phyloP scores from a whole-genome alignment of 1,140 invertebrate genomes.

The Drosophila subpulchrella region DNA sequence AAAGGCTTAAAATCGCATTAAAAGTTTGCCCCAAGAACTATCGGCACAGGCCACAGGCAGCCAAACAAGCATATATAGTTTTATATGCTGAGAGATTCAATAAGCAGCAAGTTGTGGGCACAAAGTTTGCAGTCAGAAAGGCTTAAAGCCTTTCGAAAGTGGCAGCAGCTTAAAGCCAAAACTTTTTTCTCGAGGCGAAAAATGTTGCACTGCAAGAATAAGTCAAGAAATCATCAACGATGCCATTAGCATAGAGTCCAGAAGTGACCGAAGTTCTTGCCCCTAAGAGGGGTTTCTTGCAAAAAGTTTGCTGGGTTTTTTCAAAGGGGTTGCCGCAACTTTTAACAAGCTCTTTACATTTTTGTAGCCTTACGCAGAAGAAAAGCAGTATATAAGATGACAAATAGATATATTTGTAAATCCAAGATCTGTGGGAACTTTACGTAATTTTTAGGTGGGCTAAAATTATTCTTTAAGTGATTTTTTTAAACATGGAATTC shows the following conservation, averaged over 20 bases:
- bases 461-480: no score
- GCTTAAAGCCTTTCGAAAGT: constrained; percentile 62
- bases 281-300: constrained; percentile 15
- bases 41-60: constrained; percentile 32
- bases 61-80: constrained; percentile 17
- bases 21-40: constrained; percentile 63
- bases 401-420: neutral
- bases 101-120: constrained; percentile 64
- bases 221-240: constrained; percentile 62
- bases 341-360: constrained; percentile 56
- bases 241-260: constrained; percentile 58
- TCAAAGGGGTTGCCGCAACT: constrained; percentile 43
- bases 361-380: neutral
- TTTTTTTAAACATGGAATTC: no score
- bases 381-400: neutral
- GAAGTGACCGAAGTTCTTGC: constrained; percentile 49
- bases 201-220: constrained; percentile 44
- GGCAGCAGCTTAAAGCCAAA: constrained; percentile 48
- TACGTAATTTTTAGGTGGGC: no score
- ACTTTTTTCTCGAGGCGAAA: constrained; percentile 30
- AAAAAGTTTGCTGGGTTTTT: constrained; percentile 19
- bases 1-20: constrained; percentile 79
- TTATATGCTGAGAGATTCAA: constrained; percentile 56
- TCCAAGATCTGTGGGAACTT: neutral
- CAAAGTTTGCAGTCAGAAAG: constrained; percentile 51